A percentile compares a stretch with the other conserved stretches of the same genome.
Evolutionary conservation across 1,140 invertebrate genomes (phyloP).

Genomic region (Luehdorfia chinensis): DNA sequence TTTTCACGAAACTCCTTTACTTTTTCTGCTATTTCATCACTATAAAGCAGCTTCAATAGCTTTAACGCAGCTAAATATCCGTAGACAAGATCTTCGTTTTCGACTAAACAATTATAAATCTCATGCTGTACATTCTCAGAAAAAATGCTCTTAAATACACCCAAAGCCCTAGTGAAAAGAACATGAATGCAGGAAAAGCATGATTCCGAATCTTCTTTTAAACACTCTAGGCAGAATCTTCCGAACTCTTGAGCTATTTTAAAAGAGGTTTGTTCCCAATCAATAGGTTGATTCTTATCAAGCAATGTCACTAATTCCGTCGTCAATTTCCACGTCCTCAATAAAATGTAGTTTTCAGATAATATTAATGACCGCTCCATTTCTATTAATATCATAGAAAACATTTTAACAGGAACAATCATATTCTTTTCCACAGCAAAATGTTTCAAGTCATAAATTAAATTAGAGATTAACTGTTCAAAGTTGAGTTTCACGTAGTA

Average conservation of each 20-base stretch:
- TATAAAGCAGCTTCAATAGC: slow-evolving; percentile 14
- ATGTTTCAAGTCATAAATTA: slow-evolving; percentile 25
- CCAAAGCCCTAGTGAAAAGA: slow-evolving; percentile 33
- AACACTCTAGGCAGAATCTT: slow-evolving; percentile 27
- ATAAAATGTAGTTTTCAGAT: slow-evolving; percentile 38
- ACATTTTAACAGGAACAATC: slow-evolving; percentile 35
- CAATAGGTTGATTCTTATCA: slow-evolving; percentile 15
- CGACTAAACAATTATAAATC: slow-evolving; percentile 25
- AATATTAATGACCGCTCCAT: slow-evolving; percentile 27
- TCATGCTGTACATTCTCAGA: slow-evolving; percentile 1
- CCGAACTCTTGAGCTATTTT: slow-evolving; percentile 29
- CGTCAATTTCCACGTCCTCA: slow-evolving; percentile 40
- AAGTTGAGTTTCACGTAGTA: slow-evolving; percentile 13
- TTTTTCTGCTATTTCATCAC: slow-evolving; percentile 17
- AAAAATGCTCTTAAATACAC: slow-evolving; percentile 15
- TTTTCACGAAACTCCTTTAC: slow-evolving; percentile 22
- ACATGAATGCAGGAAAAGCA: slow-evolving; percentile 41
- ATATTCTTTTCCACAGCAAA: slow-evolving; percentile 29
- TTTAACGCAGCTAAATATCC: slow-evolving; percentile 33
- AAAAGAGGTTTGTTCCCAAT: slow-evolving; percentile 29
- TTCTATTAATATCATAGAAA: slow-evolving; percentile 32
- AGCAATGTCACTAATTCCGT: slow-evolving; percentile 27
- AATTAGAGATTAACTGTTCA: slow-evolving; percentile 18
- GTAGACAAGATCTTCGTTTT: slow-evolving; percentile 27
- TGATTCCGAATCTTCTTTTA: slow-evolving; percentile 36